Base-by-base conservation (phyloP, 2,113 vertebrate genomes). In the Salvelinus fontinalis region DNA sequence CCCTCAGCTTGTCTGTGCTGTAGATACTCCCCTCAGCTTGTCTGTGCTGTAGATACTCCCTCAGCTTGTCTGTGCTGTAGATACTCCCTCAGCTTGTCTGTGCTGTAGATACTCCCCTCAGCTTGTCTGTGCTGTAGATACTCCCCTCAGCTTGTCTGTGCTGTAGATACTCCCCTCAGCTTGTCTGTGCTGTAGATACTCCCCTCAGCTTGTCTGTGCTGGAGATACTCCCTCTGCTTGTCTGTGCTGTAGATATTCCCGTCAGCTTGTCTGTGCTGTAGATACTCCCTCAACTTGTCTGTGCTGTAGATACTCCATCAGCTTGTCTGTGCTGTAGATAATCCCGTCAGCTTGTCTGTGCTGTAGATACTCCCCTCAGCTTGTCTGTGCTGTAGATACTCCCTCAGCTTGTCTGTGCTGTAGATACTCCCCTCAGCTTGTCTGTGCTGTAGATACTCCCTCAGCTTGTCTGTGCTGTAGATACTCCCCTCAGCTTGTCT, bases 321-420 rank as follows among this genome's bases (percentile, higher is more conserved):
- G n/a, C n/a, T n/a, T n/a, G n/a, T n/a, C n/a, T n/a, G n/a, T 31
- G 31, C 31, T 5, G 31, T 31, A 31, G 31, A 31, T 31, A 82
- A 76, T 85, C 76, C 68, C 84, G 82, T 88, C 84, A 78, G 78
- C 69, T 78, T 29, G 29, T 4, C 29, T 29, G 29, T 80, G 29
- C 29, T 5, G 29, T 31, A 31, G 29, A 31, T 31, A 5, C 29
- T 5, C 29, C 31, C 0, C 5, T 31, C 5, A 5, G 31, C 31
- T 5, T 31, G 31, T 31, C 31, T 31, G 31, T 31, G 29, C 29
- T 6, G 31, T 31, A 6, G 31, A 31, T 31, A 82, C 77, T 85
- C 76, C 68, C 84, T 88, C 84, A 78, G 78, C 70, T 4, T 29
- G 29, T 4, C 29, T 29, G 29, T 29, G 29, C 29, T 79, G 31